Evolutionary conservation across 2,113 vertebrate species (phyloP), one percentile per base, ranked within the genome.

Genomic region (Rhagologus leucostigma): DNA sequence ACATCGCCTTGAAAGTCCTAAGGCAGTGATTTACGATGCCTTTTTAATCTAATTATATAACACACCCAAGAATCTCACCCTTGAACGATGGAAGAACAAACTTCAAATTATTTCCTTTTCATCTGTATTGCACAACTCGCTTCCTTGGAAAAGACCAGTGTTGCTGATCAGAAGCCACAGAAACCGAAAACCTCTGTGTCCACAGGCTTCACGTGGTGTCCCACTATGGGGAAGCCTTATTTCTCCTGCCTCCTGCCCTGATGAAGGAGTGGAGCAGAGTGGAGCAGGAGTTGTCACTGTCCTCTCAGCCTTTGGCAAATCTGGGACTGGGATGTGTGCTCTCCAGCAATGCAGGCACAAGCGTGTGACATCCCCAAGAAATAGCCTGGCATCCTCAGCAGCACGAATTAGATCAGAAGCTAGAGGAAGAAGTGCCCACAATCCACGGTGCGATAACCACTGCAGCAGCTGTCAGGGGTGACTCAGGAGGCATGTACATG

Each of bases 281-380:
- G n/a, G n/a, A n/a, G n/a, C n/a, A n/a, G n/a, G n/a, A n/a, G n/a
- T 13, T 57, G 3, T 21, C 2, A 6, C 33, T 37, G 7, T 7
- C 22, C 11, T 67, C 24, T 56, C 23, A 41, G 63, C 24, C 33
- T 39, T 11, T 35, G 32, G 27, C 56, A 89, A 37, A 27, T 7
- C 24, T 23, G 4, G 20, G 10, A 11, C 35, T 18, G 17, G 53
- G 44, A 46, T 1, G 0, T 0, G 3, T 14, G 17, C 18, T 42
- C 37, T 55, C 71, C 46, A 71, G 24, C 13, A 56, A 18, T 7
- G 24, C 11, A 46, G 67, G 8, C 29, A 69, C 21, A 29, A 7
- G 16, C 1, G 1, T 19, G 33, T 67, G 55, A 56, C 73, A 57
- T 2, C 10, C 22, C 21, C 2, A 2, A 39, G 41, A 79, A 46